A percentile compares a stretch with the other conserved stretches of the same genome.
Evolutionary conservation across 1,140 invertebrate genomes (phyloP).

Genomic region (Drosophila chauvacae): DNA sequence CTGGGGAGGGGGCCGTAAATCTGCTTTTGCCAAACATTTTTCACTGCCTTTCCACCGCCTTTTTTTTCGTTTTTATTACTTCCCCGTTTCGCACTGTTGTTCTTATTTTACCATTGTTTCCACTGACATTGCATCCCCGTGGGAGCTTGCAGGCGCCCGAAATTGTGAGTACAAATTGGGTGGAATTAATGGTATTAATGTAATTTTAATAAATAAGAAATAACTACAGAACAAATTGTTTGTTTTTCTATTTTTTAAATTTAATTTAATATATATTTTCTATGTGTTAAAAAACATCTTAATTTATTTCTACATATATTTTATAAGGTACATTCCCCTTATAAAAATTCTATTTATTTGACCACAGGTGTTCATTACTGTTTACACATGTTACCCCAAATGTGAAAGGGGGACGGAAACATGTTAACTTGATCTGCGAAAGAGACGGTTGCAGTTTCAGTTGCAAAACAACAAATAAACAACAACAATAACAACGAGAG

Average conservation of each 20-base stretch:
- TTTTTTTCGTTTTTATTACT: slow-evolving; percentile 51
- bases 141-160: slow-evolving; percentile 59
- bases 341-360: neutral
- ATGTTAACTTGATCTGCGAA: slow-evolving; percentile 41
- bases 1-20: slow-evolving; percentile 59
- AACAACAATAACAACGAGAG: slow-evolving; percentile 24
- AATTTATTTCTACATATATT: too few relatives aligned
- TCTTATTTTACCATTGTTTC: slow-evolving; percentile 57
- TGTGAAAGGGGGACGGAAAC: slow-evolving; percentile 14
- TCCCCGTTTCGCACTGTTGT: slow-evolving; percentile 49
- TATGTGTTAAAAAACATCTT: too few relatives aligned
- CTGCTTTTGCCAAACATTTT: slow-evolving; percentile 69
- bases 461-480: slow-evolving; percentile 14
- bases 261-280: too few relatives aligned
- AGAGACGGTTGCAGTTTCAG: slow-evolving; percentile 27
- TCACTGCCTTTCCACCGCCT: slow-evolving; percentile 24
- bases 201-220: slow-evolving; percentile 1
- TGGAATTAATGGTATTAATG: neutral
- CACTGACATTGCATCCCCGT: slow-evolving; percentile 77
- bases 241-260: neutral
- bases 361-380: neutral
- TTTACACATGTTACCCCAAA: slow-evolving; percentile 55
- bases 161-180: slow-evolving; percentile 43
- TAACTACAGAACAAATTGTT: neutral
- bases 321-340: too few relatives aligned